phyloP scores from a whole-genome alignment of 1,140 invertebrate species.

The Zaprionus davidi region DNA sequence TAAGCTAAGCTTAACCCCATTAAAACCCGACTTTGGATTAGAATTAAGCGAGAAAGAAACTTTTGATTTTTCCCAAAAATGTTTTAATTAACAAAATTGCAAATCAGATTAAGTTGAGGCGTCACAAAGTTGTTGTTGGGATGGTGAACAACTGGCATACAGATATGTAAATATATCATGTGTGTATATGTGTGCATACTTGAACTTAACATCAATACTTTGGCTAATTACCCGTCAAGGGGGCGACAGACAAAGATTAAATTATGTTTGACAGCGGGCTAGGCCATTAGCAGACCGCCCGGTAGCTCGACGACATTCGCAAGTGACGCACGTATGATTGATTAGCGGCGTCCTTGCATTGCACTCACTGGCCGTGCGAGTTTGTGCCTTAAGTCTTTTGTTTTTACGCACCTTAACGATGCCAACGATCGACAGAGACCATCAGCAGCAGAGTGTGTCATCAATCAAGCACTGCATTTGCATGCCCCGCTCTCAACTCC shows the following conservation, averaged over 20 bases:
- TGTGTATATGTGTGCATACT: background rate
- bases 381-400: constrained; percentile 70
- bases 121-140: background rate
- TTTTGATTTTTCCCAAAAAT: background rate
- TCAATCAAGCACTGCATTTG: constrained; percentile 72
- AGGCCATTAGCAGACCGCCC: constrained; percentile 25
- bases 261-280: background rate
- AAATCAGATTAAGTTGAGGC: background rate
- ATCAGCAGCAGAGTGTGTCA: constrained; percentile 55
- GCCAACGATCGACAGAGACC: constrained; percentile 48
- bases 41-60: background rate
- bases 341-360: constrained; percentile 35
- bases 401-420: constrained; percentile 63
- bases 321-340: constrained; percentile 26
- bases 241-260: background rate
- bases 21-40: background rate
- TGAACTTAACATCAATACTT: background rate
- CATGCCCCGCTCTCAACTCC: constrained; percentile 40
- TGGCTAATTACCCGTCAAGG: background rate
- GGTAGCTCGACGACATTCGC: constrained; percentile 15
- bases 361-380: constrained; percentile 37
- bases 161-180: background rate
- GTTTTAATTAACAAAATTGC: background rate
- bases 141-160: background rate
- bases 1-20: background rate